A percentile compares a stretch with the other conserved stretches of the same genome.
Conservation (phyloP, 2,797 vertebrate genomes). For the Phylloscopus collybita region DNA sequence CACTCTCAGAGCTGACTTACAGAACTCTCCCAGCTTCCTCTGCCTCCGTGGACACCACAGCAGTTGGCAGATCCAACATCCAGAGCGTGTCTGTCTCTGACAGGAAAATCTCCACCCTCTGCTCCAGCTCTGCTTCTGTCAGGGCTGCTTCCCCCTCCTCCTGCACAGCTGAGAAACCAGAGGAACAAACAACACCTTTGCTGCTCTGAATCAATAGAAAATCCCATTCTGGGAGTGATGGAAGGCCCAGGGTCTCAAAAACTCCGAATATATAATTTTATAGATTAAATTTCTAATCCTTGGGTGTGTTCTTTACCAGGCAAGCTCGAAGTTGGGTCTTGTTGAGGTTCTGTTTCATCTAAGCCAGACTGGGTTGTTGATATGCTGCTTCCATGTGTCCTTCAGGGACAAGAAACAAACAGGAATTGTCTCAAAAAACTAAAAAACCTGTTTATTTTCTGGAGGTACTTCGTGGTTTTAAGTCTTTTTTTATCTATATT, state of each 20-base stretch:
- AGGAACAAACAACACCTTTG: neutral
- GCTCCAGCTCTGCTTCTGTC: constrained; percentile 72
- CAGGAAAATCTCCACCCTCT: constrained; percentile 75
- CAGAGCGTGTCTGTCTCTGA: constrained; percentile 83
- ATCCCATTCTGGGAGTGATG: neutral
- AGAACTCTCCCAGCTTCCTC: constrained; percentile 76
- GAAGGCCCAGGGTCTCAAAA: neutral
- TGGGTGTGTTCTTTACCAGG: constrained; percentile 75
- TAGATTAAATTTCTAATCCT: neutral
- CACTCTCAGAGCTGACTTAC: constrained; percentile 59
- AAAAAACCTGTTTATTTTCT: neutral
- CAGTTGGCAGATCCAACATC: constrained; percentile 80
- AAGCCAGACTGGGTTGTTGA: constrained; percentile 71
- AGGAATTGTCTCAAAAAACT: neutral
- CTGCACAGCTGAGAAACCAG: constrained; percentile 73
- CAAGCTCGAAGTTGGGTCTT: constrained; percentile 62
- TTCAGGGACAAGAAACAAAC: constrained; percentile 54
- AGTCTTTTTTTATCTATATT: rapidly evolving
- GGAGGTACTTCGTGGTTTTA: neutral
- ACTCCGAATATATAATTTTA: rapidly evolving
- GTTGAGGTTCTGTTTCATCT: constrained; percentile 79
- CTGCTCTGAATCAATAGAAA: neutral
- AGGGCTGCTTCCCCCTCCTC: constrained; percentile 56
- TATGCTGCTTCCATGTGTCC: constrained; percentile 79
- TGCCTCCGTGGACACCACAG: constrained; percentile 77